Evolutionary conservation across 1,140 invertebrate genomes (phyloP).

Genomic region (Acromyrmex echinatior): DNA sequence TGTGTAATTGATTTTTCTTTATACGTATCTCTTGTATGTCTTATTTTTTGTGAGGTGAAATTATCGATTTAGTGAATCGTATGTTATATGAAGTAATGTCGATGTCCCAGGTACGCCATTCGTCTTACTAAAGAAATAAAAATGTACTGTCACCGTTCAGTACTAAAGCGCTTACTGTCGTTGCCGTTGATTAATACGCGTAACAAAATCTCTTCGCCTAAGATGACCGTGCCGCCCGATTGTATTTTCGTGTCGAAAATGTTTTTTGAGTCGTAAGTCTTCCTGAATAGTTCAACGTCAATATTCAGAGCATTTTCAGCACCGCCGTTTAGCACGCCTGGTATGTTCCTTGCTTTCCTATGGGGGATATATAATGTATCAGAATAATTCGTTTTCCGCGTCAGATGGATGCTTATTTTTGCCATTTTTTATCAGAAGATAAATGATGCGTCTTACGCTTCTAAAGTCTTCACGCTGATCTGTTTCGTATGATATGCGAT

Average conservation of each 20-base stretch:
- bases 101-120: slow-evolving; percentile 18
- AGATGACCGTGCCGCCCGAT: slow-evolving; percentile 87
- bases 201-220: slow-evolving; percentile 90
- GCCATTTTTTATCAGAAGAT: slow-evolving; percentile 6
- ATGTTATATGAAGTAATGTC: slow-evolving; percentile 13
- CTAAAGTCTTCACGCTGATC: slow-evolving; percentile 79
- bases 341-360: slow-evolving; percentile 83
- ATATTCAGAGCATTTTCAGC: slow-evolving; percentile 88
- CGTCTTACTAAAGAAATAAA: slow-evolving; percentile 40
- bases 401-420: slow-evolving; percentile 23
- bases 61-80: neutral
- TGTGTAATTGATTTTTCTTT: neutral
- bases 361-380: slow-evolving; percentile 13
- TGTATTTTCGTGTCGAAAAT: slow-evolving; percentile 87
- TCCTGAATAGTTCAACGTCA: slow-evolving; percentile 88
- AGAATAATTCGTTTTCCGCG: slow-evolving; percentile 16
- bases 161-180: slow-evolving; percentile 87
- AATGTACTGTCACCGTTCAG: neutral
- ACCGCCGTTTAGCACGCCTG: slow-evolving; percentile 87
- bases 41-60: neutral
- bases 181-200: slow-evolving; percentile 88
- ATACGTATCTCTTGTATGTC: neutral
- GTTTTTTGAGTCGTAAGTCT: slow-evolving; percentile 83
- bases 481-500: slow-evolving; percentile 88
- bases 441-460: slow-evolving; percentile 78